Percentiles rank a stretch among this genome's conserved stretches.
phyloP scores from a whole-genome alignment of 2,888 invertebrate genomes.

The Belgica antarctica region DNA sequence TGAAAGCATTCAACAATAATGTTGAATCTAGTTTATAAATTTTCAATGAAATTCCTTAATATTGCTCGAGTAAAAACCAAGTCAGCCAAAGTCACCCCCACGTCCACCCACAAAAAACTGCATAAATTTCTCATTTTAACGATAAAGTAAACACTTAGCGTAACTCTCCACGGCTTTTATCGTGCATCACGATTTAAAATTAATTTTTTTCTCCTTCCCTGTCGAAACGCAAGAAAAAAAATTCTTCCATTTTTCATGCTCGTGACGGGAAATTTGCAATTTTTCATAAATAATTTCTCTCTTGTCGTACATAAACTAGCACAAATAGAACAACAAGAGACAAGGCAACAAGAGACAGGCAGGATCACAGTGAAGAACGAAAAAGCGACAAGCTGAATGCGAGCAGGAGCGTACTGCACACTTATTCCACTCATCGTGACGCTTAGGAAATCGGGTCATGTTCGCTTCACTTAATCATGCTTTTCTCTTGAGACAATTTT shows the following conservation, averaged over 20 bases:
- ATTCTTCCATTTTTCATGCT: neutral
- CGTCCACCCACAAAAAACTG: neutral
- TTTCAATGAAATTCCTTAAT: no score
- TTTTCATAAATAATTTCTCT: conserved; percentile 30
- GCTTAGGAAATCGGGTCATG: neutral
- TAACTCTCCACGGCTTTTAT: no score
- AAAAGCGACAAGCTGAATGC: no score
- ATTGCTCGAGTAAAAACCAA: no score
- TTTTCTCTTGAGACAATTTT: conserved; percentile 7
- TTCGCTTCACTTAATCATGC: neutral
- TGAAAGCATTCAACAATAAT: no score
- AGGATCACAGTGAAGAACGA: no score
- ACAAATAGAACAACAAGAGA: conserved; percentile 1
- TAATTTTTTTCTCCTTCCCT: no score
- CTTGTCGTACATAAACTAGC: neutral
- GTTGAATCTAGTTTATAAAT: no score
- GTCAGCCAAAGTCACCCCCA: neutral
- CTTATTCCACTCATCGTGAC: neutral
- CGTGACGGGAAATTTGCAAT: conserved; percentile 30
- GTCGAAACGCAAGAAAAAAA: neutral
- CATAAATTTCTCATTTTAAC: neutral
- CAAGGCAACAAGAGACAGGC: neutral
- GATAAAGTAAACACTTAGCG: no score
- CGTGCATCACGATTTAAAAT: no score
- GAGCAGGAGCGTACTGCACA: neutral